Base-by-base conservation (phyloP, 2,888 invertebrate species). In the Saturnia japonica region DNA sequence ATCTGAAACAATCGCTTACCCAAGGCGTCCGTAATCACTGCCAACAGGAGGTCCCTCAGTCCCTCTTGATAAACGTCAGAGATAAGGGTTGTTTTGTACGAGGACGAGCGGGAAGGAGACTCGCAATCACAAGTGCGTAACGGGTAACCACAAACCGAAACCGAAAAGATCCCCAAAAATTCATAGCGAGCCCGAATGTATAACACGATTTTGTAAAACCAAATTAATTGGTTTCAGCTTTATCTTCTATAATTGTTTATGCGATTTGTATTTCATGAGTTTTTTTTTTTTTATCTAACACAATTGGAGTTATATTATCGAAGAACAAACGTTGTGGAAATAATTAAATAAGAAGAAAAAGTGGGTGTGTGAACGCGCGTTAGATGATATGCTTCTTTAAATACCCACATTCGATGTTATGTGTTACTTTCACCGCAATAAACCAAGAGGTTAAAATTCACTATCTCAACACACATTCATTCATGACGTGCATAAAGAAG, bases 51-150 rank as follows among this genome's bases (percentile, higher is more conserved):
- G 85, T 85, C 64, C 87, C 86, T 87, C 88, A 83, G 85, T 85
- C 64, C 87, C 86, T 87, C 88, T 84, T 89, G 91, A 91, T 91
- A 87, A 87, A 86, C 85, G 83, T 78, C 71, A 73, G 74, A 84
- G 91, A 91, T 91, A 90, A 88, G 83, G 81, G 83, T 79, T 86
- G 85, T 88, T 88, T 83, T 78, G 82, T 79, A 77, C 74, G 70
- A 76, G 70, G 70, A 68, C 74, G 71, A 62, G 68, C 74, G 72
- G 71, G 42, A 66, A 66, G 66, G 54, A 42, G 54, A 47, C 54
- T 16, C 42, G 54, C 70, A 66, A 12, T 67, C 67, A 54, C 54
- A 43, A 66, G 66, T 70, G 67, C 64, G 34, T 69, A 22, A 14
- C 45, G 42, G 25, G 51, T 51, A 11, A 66, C 64, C 25, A 22